Evolutionary conservation across 2,113 vertebrate genomes (phyloP), one percentile per base, ranked within the genome.

Genomic region (Ageneiosus marmoratus): DNA sequence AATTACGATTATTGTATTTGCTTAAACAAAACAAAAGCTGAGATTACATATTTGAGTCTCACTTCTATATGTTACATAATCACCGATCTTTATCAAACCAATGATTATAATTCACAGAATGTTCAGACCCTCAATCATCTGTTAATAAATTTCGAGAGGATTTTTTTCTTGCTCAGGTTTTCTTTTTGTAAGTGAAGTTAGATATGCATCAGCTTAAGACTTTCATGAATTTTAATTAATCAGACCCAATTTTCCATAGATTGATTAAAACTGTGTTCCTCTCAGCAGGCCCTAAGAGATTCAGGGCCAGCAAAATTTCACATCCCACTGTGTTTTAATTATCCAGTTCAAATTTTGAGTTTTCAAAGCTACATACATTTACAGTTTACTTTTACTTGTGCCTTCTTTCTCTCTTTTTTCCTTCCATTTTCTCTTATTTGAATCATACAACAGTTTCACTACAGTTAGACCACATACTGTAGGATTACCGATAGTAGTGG

Each of bases 171-270:
- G 22, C 24, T 32, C 41, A 11, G 20, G 56, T 48, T 81, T 60
- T 34, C 50, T 81, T 27, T 79, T 55, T 29, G 20, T 41, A 29
- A 67, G 3, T 20, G 70, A 84, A 62, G 82, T 58, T 60, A 84
- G 85, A 88, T 83, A 78, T 79, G 67, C 10, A 83, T 80, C 44
- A 67, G 80, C 62, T 8, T 67, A 79, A 48, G 37, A 65, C 63
- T 56, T 79, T 62, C 18, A 56, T 77, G 58, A 74, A 60, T 85
- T 83, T 83, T 87, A 88, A 88, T 88, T 89, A 89, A 86, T 82
- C 79, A 79, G 74, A 65, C 37, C 60, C 50, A 51, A 70, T 76
- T 70, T 53, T 46, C 65, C 55, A 27, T 24, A 51, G 50, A 51
- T 41, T 82, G 86, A 79, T 84, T 69, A 65, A 84, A 37, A 76